Evolutionary conservation across 2,888 invertebrate genomes (phyloP).

Genomic region (Choreutis nemorana): DNA sequence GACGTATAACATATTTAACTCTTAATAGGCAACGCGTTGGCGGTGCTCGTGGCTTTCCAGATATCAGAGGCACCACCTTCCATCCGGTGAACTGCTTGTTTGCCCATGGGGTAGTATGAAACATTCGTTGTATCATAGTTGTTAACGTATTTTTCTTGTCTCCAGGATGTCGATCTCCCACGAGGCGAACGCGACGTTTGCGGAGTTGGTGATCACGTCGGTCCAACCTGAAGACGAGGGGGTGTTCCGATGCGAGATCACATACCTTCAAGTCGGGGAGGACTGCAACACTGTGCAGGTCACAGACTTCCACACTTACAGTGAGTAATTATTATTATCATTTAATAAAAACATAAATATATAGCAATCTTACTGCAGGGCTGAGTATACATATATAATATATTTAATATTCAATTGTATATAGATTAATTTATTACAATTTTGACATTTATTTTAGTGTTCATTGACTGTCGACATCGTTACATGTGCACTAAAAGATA

Average conservation of each 20-base stretch:
- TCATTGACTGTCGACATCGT: no score
- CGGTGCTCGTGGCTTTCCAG: constrained; percentile 5
- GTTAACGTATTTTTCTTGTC: constrained; percentile 17
- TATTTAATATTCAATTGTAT: not conserved
- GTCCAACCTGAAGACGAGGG: constrained; percentile 79
- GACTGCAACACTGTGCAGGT: constrained; percentile 83
- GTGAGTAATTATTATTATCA: constrained; percentile 60
- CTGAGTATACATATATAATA: constrained; percentile 3
- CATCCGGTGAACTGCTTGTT: no score
- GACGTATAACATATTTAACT: no score
- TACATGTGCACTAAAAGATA: no score
- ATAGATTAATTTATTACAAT: not conserved
- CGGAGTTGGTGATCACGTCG: constrained; percentile 72
- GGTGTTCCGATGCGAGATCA: constrained; percentile 83
- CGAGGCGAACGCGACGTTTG: constrained; percentile 69
- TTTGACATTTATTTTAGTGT: not conserved
- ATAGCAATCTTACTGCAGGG: not conserved
- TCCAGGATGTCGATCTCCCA: constrained; percentile 77
- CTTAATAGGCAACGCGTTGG: no score
- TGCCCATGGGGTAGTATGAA: no score
- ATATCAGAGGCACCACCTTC: constrained; percentile 4
- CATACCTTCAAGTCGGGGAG: constrained; percentile 80
- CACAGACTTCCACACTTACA: constrained; percentile 79
- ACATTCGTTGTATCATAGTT: not conserved
- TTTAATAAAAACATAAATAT: not conserved